phyloP scores from a whole-genome alignment of 2,797 vertebrate species.

The Sternotherus odoratus region DNA sequence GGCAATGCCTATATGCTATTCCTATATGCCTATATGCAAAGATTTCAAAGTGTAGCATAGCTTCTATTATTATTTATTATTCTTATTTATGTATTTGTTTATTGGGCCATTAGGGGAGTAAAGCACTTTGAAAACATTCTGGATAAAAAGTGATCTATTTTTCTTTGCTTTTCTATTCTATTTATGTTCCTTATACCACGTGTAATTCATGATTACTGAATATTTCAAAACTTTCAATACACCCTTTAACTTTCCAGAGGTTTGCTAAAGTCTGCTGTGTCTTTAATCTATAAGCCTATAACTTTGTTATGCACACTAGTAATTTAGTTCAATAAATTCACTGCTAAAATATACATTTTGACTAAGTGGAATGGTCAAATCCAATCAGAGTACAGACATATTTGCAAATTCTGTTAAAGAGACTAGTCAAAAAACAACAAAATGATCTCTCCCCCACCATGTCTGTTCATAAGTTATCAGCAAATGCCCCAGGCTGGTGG shows the following conservation, averaged over 20 bases:
- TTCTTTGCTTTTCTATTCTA: neutral
- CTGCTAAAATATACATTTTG: neutral
- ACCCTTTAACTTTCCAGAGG: conserved; percentile 25
- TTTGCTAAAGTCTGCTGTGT: neutral
- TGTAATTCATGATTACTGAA: neutral
- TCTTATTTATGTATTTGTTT: neutral
- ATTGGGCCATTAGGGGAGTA: neutral
- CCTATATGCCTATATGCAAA: neutral
- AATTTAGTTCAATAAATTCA: neutral
- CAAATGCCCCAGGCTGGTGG: conserved; percentile 53
- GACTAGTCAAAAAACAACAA: conserved; percentile 34
- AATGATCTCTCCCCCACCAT: neutral
- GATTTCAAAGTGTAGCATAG: neutral
- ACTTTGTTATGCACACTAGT: conserved; percentile 9
- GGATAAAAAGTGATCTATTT: neutral
- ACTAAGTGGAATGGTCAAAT: neutral
- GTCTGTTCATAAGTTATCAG: conserved; percentile 39
- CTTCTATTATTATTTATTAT: neutral
- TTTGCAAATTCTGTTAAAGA: conserved; percentile 43
- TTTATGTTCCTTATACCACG: neutral
- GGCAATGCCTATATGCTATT: neutral
- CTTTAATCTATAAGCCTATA: neutral
- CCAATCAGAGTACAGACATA: neutral
- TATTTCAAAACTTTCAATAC: conserved; percentile 11
- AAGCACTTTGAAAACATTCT: conserved; percentile 32